These are phyloP conservation scores for Asteroscopus sphinx DNA, from an alignment of 2,888 invertebrate genomes.

Conservation along the genomic window DNA sequence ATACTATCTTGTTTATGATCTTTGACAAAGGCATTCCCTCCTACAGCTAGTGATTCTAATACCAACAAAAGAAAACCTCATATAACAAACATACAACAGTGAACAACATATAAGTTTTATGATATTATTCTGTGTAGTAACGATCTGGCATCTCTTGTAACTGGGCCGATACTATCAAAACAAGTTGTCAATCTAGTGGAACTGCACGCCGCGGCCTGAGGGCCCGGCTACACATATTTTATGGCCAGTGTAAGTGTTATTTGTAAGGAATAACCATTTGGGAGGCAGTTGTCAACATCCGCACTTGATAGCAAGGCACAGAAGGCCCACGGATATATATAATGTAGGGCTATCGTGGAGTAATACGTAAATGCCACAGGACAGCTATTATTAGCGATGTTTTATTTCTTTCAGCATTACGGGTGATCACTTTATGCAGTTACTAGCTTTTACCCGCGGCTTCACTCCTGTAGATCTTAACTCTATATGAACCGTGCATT, in stretches of 20 bases:
- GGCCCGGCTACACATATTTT: constrained; percentile 36
- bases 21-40: too few species aligned
- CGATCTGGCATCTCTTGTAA: constrained; percentile 5
- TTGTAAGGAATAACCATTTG: constrained; percentile 47
- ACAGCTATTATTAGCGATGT: too few species aligned
- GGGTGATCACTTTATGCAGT: too few species aligned
- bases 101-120: constrained; percentile 11
- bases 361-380: too few species aligned
- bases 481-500: too few species aligned
- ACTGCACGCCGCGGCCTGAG: constrained; percentile 11
- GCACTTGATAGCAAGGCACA: neutral
- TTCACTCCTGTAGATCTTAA: too few species aligned
- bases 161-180: constrained; percentile 37
- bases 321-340: too few species aligned
- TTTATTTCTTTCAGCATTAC: neutral
- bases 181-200: constrained; percentile 34
- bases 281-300: constrained; percentile 41
- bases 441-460: too few species aligned
- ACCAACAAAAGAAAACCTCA: neutral
- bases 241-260: constrained; percentile 46
- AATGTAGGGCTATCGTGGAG: too few species aligned
- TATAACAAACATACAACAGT: too few species aligned
- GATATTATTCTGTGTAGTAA: constrained; percentile 14
- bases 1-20: too few species aligned
- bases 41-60: neutral